phyloP scores from a whole-genome alignment of 2,888 invertebrate species.

The Osmoderma eremita region DNA sequence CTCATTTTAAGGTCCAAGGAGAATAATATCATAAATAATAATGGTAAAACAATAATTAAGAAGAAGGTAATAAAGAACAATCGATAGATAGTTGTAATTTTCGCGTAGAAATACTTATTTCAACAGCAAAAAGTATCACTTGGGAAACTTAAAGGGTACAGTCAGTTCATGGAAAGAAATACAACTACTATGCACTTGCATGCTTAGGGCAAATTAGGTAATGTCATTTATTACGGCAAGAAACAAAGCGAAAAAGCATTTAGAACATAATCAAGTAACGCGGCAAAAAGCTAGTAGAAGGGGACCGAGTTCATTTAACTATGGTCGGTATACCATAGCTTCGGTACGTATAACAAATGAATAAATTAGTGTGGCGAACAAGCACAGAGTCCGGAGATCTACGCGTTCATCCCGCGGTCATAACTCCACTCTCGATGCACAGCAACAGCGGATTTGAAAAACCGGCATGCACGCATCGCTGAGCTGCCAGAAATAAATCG shows the following conservation, averaged over 20 bases:
- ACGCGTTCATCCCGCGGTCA: conserved; percentile 3
- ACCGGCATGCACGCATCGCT: conserved; percentile 45
- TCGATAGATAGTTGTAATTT: too few relatives aligned
- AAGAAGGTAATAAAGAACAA: too few relatives aligned
- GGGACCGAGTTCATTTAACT: conserved; percentile 18
- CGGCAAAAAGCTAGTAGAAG: conserved; percentile 26
- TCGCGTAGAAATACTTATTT: too few relatives aligned
- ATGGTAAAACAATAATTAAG: too few relatives aligned
- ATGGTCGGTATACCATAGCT: not conserved
- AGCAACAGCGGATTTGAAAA: conserved; percentile 26
- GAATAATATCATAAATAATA: too few relatives aligned
- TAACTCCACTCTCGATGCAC: conserved; percentile 1
- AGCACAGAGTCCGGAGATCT: conserved; percentile 6
- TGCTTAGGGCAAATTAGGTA: conserved; percentile 7
- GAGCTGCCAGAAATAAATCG: conserved; percentile 46
- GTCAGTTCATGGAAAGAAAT: too few relatives aligned
- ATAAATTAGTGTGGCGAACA: conserved; percentile 35
- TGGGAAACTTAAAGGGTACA: too few relatives aligned
- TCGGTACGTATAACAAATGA: conserved; percentile 20
- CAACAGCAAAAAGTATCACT: too few relatives aligned
- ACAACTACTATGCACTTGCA: not conserved
- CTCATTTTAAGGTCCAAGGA: too few relatives aligned
- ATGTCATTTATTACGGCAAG: conserved; percentile 18
- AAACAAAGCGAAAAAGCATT: conserved; percentile 12
- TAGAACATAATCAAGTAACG: conserved; percentile 30